These are phyloP conservation scores for Dicaeum eximium DNA, from an alignment of 2,113 vertebrate genomes.

Conservation along the genomic window DNA sequence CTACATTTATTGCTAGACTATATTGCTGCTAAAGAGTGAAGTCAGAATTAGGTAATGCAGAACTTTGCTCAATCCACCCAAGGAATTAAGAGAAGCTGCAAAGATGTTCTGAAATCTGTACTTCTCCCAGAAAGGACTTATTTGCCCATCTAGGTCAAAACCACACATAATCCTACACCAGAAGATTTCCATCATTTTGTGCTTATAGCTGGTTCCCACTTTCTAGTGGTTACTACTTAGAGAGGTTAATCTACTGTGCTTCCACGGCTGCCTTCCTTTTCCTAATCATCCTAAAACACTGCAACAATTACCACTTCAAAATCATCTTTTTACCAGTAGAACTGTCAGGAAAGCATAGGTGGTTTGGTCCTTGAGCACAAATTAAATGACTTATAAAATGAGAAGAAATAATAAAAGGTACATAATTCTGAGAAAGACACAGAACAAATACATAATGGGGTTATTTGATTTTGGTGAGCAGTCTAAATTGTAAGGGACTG, in stretches of 20 bases:
- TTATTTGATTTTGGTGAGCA: neutral
- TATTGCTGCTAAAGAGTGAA: neutral
- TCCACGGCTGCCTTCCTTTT: neutral
- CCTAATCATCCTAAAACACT: neutral
- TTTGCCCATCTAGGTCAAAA: neutral
- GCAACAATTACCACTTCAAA: neutral
- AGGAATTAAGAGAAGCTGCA: neutral
- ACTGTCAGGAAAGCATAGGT: neutral
- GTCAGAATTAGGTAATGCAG: neutral
- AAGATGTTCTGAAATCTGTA: neutral
- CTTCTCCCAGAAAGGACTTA: neutral
- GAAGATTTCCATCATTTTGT: neutral
- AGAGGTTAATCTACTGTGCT: neutral
- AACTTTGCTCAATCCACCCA: neutral
- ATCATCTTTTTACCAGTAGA: neutral
- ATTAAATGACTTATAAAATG: neutral
- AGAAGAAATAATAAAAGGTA: neutral
- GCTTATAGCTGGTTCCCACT: neutral
- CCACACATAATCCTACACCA: neutral
- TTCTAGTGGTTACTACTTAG: neutral
- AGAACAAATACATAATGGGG: neutral
- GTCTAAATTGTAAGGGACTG: neutral
- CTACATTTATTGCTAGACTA: neutral
- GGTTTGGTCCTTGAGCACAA: neutral
- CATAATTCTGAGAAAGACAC: neutral